phyloP scores from a whole-genome alignment of 2,113 vertebrate genomes.

The Thomomys bottae region DNA sequence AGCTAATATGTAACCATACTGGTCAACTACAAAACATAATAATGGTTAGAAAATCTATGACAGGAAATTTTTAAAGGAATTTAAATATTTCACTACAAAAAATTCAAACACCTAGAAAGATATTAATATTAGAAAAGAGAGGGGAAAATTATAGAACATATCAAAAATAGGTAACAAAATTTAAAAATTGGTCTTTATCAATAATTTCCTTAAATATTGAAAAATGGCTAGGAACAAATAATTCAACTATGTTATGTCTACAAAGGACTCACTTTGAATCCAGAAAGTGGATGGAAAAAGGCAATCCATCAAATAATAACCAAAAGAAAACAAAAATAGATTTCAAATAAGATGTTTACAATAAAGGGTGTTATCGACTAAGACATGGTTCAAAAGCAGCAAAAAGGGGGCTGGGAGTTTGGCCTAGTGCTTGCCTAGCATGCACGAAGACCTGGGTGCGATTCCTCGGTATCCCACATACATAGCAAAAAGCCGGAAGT shows the following conservation, averaged over 20 bases:
- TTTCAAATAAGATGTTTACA: not conserved
- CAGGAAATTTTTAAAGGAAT: not conserved
- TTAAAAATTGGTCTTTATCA: not conserved
- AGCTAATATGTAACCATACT: not conserved
- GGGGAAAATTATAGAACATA: not conserved
- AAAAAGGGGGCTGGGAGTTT: no score
- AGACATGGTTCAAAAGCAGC: not conserved
- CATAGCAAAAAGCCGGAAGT: no score
- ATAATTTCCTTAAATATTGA: not conserved
- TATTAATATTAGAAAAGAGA: not conserved
- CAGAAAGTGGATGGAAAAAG: not conserved
- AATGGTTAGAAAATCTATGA: not conserved
- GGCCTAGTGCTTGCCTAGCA: no score
- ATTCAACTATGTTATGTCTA: not conserved
- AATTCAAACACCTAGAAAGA: not conserved
- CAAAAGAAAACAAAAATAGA: not conserved
- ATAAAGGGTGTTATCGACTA: not conserved
- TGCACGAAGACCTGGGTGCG: no score
- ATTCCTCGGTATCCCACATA: no score
- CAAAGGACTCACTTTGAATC: not conserved
- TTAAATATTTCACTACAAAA: not conserved
- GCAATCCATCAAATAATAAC: not conserved
- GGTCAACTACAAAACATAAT: not conserved
- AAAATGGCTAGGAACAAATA: not conserved
- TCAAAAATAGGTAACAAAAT: not conserved